Base-by-base conservation (phyloP, 2,113 vertebrate genomes). In the Pseudopipra pipra region DNA sequence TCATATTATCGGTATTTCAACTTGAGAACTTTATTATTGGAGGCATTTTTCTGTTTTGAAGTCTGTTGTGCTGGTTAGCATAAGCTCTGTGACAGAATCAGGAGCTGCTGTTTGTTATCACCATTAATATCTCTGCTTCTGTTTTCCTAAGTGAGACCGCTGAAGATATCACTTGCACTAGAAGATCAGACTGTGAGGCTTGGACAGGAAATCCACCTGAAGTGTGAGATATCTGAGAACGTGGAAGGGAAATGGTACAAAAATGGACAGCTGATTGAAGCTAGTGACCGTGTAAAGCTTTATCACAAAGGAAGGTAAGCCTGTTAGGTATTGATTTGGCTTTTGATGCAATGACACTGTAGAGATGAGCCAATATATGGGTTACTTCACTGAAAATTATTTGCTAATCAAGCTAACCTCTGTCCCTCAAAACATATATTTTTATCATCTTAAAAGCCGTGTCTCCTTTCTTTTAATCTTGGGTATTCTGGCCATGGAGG, bases 211-310 rank as follows among this genome's bases (percentile, higher is more conserved):
- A 95, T 99, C 25, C 98, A 98, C 90, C 71, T 99, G 86, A 98
- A 99, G 92, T 99, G 99, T 97, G 99, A 99, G 97, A 98, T 99
- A 94, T 99, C 99, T 46, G 99, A 99, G 82, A 98, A 99, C 0
- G 98, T 99, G 54, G 71, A 98, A 37, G 99, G 99, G 22, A 99
- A 99, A 72, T 99, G 99, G 99, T 99, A 99, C 93, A 98, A 99
- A 96, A 99, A 99, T 18, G 99, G 99, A 17, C 99, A 99, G 88
- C 96, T 99, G 52, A 95, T 99, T 41, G 99, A 99, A 96, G 98
- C 99, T 37, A 98, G 96, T 65, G 99, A 99, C 55, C 99, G 97
- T 55, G 91, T 99, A 75, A 99, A 98, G 90, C 96, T 99, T 78
- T 93, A 98, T 62, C 99, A 99, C 96, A 99, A 98, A 97, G 98